Evolutionary conservation across 92 coral and sea anemone species (phyloP).

Genomic region (Desmophyllum pertusum): DNA sequence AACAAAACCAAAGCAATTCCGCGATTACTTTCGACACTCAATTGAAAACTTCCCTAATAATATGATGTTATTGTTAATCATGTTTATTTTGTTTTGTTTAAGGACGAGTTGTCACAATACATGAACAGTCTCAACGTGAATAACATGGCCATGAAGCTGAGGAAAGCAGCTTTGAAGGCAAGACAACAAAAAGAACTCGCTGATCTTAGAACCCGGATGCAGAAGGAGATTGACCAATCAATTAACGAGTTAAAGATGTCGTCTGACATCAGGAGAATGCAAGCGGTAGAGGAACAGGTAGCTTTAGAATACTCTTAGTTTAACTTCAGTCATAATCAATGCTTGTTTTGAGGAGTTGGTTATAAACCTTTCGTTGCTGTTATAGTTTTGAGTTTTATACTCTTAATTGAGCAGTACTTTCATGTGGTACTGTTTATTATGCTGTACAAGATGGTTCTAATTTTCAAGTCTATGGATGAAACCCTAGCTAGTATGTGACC

Average conservation of each 20-base stretch:
- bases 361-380: too few species aligned
- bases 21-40: too few species aligned
- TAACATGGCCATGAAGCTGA: constrained; percentile 69
- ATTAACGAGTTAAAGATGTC: constrained; percentile 82
- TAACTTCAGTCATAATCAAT: too few species aligned
- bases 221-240: constrained; percentile 93
- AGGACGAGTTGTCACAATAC: constrained; percentile 79
- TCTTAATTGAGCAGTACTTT: not conserved
- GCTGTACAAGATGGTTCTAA: too few species aligned
- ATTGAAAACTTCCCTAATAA: not conserved
- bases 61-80: too few species aligned
- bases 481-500: too few species aligned
- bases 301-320: not conserved
- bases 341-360: not conserved
- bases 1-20: too few species aligned
- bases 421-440: too few species aligned
- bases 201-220: constrained; percentile 70
- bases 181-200: constrained; percentile 81
- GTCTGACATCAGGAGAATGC: constrained; percentile 77
- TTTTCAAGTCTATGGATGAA: too few species aligned
- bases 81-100: not conserved
- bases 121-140: constrained; percentile 50
- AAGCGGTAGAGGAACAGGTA: constrained; percentile 87
- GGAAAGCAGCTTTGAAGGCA: constrained; percentile 92
- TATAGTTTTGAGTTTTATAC: too few species aligned